A percentile compares a stretch with the other conserved stretches of the same genome.
These are phyloP conservation scores for Eubasilissa regina DNA, from an alignment of 1,140 invertebrate genomes.

Conservation along the genomic window DNA sequence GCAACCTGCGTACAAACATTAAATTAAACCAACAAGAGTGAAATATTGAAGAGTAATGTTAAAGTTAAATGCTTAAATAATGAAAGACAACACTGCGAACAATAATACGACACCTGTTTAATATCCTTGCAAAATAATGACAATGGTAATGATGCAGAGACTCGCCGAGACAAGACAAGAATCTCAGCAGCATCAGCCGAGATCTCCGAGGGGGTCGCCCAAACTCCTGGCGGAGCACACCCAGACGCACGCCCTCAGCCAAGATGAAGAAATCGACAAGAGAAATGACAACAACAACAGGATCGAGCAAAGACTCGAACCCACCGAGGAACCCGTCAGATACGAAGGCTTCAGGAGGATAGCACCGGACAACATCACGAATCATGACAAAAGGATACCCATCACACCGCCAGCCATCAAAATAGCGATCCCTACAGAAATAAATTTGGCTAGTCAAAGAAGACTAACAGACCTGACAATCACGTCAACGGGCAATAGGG, in stretches of 20 bases:
- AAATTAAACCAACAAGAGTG: no score
- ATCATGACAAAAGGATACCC: conserved; percentile 39
- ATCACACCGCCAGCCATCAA: conserved; percentile 45
- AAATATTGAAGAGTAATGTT: no score
- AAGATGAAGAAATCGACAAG: conserved; percentile 59
- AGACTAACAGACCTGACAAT: conserved; percentile 44
- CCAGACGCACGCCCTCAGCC: background rate
- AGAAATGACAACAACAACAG: conserved; percentile 62
- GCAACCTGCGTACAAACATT: no score
- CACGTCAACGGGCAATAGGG: conserved; percentile 38
- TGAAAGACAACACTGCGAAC: no score
- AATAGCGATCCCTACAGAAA: conserved; percentile 43
- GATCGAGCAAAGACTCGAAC: conserved; percentile 46
- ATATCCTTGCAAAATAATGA: conserved; percentile 63
- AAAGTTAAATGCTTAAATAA: no score
- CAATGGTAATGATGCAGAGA: conserved; percentile 71
- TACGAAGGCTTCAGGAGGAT: conserved; percentile 54
- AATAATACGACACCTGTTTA: background rate
- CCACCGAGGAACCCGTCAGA: conserved; percentile 40
- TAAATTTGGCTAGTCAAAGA: conserved; percentile 49
- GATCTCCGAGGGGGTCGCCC: conserved; percentile 51
- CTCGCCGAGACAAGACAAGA: conserved; percentile 63
- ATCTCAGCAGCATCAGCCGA: conserved; percentile 37
- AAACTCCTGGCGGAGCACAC: conserved; percentile 39
- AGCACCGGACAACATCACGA: conserved; percentile 41